These are phyloP conservation scores for Limnephilus marmoratus DNA, from an alignment of 2,888 invertebrate genomes.

Conservation along the genomic window DNA sequence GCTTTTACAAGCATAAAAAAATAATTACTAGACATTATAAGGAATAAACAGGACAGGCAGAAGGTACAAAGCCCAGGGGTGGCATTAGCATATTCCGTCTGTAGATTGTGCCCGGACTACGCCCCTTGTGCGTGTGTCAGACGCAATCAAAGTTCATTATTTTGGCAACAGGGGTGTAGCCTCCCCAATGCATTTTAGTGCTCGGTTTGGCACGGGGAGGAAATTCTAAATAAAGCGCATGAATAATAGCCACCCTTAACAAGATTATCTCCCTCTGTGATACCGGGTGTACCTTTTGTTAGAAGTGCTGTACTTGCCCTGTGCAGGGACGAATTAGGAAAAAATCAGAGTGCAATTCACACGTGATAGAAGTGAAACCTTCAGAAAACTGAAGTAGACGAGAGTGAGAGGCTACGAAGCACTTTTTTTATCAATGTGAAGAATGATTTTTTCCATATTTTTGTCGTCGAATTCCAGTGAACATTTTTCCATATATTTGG, in stretches of 20 bases:
- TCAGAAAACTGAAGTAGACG: no score
- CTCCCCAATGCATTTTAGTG: slow-evolving; percentile 64
- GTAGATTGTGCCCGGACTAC: slow-evolving; percentile 20
- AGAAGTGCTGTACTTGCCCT: background rate
- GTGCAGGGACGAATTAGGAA: background rate
- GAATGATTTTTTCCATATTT: no score
- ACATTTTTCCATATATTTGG: no score
- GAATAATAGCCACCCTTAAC: slow-evolving; percentile 63
- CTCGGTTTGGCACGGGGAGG: slow-evolving; percentile 64
- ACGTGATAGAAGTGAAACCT: no score
- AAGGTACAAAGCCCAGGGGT: background rate
- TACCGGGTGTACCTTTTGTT: slow-evolving; percentile 20
- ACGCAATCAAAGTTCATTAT: slow-evolving; percentile 66
- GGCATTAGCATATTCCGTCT: slow-evolving; percentile 30
- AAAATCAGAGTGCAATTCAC: background rate
- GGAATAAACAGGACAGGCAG: background rate
- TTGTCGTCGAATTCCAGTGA: no score
- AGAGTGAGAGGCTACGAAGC: no score
- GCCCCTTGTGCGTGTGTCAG: slow-evolving; percentile 60
- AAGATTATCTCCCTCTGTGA: slow-evolving; percentile 59
- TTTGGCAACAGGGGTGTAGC: slow-evolving; percentile 53
- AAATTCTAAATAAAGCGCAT: slow-evolving; percentile 64
- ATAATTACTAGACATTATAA: background rate
- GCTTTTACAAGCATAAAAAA: background rate
- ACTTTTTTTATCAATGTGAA: no score